Base-by-base conservation (phyloP, 1,140 invertebrate species). In the Musca domestica region DNA sequence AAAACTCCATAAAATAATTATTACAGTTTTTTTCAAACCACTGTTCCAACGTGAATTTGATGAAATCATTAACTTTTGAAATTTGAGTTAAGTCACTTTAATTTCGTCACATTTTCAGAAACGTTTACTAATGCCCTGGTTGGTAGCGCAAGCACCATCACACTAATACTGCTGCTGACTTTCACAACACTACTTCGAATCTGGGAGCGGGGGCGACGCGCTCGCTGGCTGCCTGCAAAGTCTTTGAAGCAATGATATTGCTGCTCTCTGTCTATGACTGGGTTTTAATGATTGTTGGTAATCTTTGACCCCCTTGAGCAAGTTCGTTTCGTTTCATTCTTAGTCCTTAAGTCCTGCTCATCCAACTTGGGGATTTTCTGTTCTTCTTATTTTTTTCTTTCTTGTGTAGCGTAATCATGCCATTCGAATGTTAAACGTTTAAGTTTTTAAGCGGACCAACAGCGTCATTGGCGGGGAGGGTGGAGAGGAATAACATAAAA, bases 11-110 rank as follows among this genome's bases (percentile, higher is more conserved):
- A n/a, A n/a, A n/a, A n/a, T n/a, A n/a, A n/a, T n/a, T n/a, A n/a
- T n/a, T n/a, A n/a, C n/a, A n/a, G n/a, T 41, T 41, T 10, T 41
- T 41, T 41, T 12, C 4, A 41, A 5, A 5, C 4, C 34, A 41
- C 34, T 41, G 34, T 41, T 2, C 2, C 2, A 41, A 5, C 34
- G 34, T 10, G 10, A 41, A 61, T 61, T 41, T 34, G n/a, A 61
- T 61, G 56, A 61, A 61, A 61, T 61, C 56, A 61, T 61, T 61
- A 61, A 61, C 27, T 61, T 19, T 61, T 61, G 27, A 61, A 61
- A 61, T 61, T 27, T 34, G 56, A 61, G 15, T 61, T 61, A 61
- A 61, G 56, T 30, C 27, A 61, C 56, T 61, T 61, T 61, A 61
- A 61, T 61, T 61, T 61, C 27, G 56, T 61, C 56, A 61, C 56